Conservation (phyloP, 2,113 vertebrate species). For the Bos javanicus region DNA sequence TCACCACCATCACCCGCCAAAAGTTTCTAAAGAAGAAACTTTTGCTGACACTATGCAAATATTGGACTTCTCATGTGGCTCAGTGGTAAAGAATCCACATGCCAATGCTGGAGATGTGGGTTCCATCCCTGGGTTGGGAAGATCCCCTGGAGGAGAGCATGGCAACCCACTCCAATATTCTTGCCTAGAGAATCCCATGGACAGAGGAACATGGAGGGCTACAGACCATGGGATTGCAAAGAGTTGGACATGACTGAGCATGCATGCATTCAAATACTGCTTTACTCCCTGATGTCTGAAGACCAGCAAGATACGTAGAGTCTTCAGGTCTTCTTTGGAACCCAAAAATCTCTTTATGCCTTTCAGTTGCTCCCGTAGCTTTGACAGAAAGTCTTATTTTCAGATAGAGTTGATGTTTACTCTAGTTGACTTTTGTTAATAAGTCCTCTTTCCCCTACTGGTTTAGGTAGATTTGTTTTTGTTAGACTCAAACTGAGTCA, state of each 20-base stretch:
- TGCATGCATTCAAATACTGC: neutral
- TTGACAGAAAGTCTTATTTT: neutral
- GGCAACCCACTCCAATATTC: neutral
- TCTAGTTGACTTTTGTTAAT: neutral
- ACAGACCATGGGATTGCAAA: neutral
- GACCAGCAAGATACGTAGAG: neutral
- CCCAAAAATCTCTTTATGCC: neutral
- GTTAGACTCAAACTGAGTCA: neutral
- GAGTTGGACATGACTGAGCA: neutral
- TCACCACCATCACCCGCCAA: neutral
- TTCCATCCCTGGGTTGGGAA: neutral
- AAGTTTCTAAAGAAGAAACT: neutral
- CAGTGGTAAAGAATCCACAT: neutral
- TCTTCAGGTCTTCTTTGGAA: neutral
- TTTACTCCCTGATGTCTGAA: neutral
- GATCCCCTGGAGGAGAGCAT: neutral
- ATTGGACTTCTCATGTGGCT: neutral
- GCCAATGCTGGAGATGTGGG: neutral
- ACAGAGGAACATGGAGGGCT: neutral
- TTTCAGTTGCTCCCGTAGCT: neutral
- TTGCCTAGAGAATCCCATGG: neutral
- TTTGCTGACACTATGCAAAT: neutral
- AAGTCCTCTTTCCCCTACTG: neutral
- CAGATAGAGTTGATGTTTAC: neutral
- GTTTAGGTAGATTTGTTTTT: slow-evolving; percentile 31